Base-by-base conservation (phyloP, 92 coral and sea anemone species). In the Chrysogorgia sp. region DNA sequence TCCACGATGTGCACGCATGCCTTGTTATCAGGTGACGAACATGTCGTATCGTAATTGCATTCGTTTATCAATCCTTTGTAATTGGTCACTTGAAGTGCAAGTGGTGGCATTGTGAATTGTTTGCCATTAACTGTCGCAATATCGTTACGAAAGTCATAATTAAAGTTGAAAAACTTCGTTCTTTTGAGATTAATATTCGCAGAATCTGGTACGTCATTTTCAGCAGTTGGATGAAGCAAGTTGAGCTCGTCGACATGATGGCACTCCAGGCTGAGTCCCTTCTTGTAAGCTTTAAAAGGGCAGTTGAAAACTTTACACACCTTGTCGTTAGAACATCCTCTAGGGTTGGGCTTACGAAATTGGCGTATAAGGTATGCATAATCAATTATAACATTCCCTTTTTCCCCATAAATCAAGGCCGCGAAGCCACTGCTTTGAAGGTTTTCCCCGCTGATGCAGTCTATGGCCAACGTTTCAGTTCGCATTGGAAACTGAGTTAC, bases 401-500 rank as follows among this genome's bases (percentile, higher is more conserved):
- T 14, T n/a, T n/a, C n/a, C n/a, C n/a, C n/a, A n/a, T n/a, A n/a
- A n/a, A n/a, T n/a, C n/a, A n/a, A n/a, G n/a, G 31, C 77, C 26
- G 77, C 77, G 12, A 71, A 49, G 55, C 63, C 77, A 33, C 50
- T 63, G 29, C 50, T 71, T 1, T 34, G 10, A 43, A 17, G 50
- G 50, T 43, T 17, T 47, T 47, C 15, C 14, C n/a, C 7, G 15
- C 14, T 15, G 29, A 47, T 63, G 34, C 81, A 71, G 23, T 86
- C 9, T 28, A 81, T 60, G 48, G 81, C 90, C 81, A 88, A 41
- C 22, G 89, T 91, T 55, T 89, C 88, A 12, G 90, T 92, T 10
- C 86, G 80, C 56, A 91, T 86, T 19, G 23, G 41, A 10, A 49
- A 56, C 62, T 84, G 75, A 29, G 45, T 82, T 66, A 91, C 84